Evolutionary conservation across 2,113 vertebrate genomes (phyloP), one percentile per base, ranked within the genome.

Genomic region (Alethe diademata): DNA sequence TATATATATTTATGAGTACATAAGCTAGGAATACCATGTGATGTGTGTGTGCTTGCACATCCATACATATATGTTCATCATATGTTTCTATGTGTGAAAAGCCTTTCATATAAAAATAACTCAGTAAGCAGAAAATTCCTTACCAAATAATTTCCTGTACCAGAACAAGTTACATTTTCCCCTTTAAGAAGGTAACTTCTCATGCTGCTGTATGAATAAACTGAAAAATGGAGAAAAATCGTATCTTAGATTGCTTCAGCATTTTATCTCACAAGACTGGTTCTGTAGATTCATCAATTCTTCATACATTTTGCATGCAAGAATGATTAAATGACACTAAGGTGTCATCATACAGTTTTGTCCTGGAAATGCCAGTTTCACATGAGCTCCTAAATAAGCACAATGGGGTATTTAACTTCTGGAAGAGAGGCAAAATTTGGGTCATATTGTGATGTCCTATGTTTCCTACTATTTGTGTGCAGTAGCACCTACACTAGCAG

Each of bases 61-160:
- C 17, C 42, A 57, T 26, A 31, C 22, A 48, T 50, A 9, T 1
- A 19, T 29, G 8, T 62, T 15, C 3, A 1, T 36, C 1, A 0
- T 33, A 50, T 15, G 31, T 28, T 56, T 56, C 11, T 25, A 56
- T 19, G 11, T 31, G 5, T 80, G 48, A 78, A 92, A 92, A 78
- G 9, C 3, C 42, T 66, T 72, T 19, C 6, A 26, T 12, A 38
- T 6, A 70, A 75, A 83, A 92, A 36, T 18, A 80, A 28, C 12
- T 61, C 47, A 72, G 20, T 36, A 51, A 84, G 20, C 14, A 70
- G 6, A n/a, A 85, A 80, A 74, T 31, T 36, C 16, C 14, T n/a
- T 48, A 33, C 19, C 25, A 85, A 74, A 71, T 3, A 48, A 26
- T 33, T 75, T 47, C 51, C 16, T 47, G 15, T 72, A 33, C 4